Percentiles rank a stretch among this genome's conserved stretches.
These are phyloP conservation scores for Campylomormyrus numenius DNA, from an alignment of 2,113 vertebrate genomes.

Conservation along the genomic window DNA sequence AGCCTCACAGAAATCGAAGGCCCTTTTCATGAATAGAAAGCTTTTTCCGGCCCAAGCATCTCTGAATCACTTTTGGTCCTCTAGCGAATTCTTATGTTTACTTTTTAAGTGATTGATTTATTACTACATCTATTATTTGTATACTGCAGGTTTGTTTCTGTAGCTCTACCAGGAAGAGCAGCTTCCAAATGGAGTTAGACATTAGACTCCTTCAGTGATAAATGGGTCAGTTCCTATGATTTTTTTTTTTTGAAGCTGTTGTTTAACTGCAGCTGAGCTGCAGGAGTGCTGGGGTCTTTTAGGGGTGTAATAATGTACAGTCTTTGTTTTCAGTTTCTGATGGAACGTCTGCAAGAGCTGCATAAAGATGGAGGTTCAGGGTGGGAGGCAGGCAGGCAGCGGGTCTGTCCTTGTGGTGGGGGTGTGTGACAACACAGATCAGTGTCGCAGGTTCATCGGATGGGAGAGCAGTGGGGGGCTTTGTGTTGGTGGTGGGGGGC, in stretches of 20 bases:
- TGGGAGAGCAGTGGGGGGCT: not conserved
- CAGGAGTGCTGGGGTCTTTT: not conserved
- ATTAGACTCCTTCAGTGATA: not conserved
- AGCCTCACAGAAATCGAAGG: not conserved
- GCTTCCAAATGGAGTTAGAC: not conserved
- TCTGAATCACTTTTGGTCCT: not conserved
- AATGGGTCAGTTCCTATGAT: not conserved
- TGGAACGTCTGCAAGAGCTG: not conserved
- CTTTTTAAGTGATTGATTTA: not conserved
- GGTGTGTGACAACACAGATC: not conserved
- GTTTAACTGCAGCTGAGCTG: not conserved
- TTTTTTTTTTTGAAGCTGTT: not conserved
- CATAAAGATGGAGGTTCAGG: not conserved
- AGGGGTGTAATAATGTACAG: not conserved
- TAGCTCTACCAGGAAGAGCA: not conserved
- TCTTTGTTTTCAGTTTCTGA: not conserved
- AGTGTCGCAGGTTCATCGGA: not conserved
- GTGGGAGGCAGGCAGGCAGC: not conserved
- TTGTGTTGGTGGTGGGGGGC: not conserved
- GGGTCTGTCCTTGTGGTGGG: not conserved
- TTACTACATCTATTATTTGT: not conserved
- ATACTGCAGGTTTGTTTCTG: not conserved
- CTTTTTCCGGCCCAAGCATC: not conserved
- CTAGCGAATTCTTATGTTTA: not conserved
- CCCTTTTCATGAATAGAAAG: not conserved